Percentiles rank a stretch among this genome's conserved stretches.
These are phyloP conservation scores for Dreissena rostriformis DNA, from an alignment of 1,140 invertebrate genomes.

Conservation along the genomic window DNA sequence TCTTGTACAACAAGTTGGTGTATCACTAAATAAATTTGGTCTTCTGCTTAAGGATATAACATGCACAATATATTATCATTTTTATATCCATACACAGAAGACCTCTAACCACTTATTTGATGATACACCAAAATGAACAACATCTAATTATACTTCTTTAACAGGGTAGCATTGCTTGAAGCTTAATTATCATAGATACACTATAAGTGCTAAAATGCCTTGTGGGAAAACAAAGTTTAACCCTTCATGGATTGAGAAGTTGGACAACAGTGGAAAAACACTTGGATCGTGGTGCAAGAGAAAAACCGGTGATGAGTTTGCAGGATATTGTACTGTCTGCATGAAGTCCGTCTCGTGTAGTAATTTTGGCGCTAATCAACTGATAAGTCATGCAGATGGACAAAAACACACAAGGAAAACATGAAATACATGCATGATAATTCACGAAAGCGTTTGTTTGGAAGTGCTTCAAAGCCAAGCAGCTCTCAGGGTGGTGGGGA, in stretches of 20 bases:
- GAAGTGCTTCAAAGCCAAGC: not conserved
- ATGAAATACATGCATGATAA: not conserved
- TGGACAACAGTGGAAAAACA: not conserved
- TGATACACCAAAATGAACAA: too few relatives aligned
- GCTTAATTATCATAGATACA: too few relatives aligned
- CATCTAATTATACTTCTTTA: too few relatives aligned
- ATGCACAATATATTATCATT: too few relatives aligned
- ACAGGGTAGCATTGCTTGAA: too few relatives aligned
- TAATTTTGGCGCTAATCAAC: not conserved
- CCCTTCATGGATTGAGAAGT: not conserved
- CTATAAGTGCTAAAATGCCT: too few relatives aligned
- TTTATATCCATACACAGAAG: too few relatives aligned
- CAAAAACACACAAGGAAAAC: slow-evolving; percentile 1
- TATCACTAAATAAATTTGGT: too few relatives aligned
- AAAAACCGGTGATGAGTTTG: not conserved
- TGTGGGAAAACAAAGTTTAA: not conserved
- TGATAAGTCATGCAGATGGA: not conserved
- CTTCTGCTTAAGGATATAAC: too few relatives aligned
- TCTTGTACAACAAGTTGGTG: too few relatives aligned
- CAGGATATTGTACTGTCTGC: not conserved
- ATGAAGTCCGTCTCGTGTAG: not conserved
- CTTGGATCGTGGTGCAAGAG: not conserved
- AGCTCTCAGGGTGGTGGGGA: slow-evolving; percentile 11
- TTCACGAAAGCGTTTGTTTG: too few relatives aligned
- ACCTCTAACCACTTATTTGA: too few relatives aligned